A percentile compares a stretch with the other conserved stretches of the same genome.
Evolutionary conservation across 2,888 invertebrate species (phyloP).

Genomic region (Folsomia manolachei): DNA sequence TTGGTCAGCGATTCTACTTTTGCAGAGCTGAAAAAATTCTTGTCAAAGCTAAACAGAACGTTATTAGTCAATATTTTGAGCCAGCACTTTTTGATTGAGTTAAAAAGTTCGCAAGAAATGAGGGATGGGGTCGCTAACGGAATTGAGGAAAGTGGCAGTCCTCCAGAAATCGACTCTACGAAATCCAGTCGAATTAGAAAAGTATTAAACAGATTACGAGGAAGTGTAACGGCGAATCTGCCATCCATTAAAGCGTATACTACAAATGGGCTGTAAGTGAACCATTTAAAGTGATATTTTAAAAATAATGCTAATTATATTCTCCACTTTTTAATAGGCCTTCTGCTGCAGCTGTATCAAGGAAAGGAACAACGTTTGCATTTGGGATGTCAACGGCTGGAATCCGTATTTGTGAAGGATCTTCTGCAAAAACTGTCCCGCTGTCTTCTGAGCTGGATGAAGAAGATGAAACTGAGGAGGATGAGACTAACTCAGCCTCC

Average conservation of each 20-base stretch:
- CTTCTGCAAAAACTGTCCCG: constrained; percentile 21
- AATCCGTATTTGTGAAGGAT: constrained; percentile 36
- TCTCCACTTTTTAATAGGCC: constrained; percentile 32
- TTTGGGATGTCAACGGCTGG: constrained; percentile 39
- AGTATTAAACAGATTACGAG: constrained; percentile 29
- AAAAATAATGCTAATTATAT: background rate
- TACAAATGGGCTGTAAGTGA: constrained; percentile 37
- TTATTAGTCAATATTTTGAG: constrained; percentile 39
- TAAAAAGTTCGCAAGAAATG: constrained; percentile 28
- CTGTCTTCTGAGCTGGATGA: background rate
- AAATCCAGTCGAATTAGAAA: background rate
- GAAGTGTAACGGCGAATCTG: constrained; percentile 37
- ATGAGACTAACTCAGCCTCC: constrained; percentile 2
- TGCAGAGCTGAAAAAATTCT: constrained; percentile 32
- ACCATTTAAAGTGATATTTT: background rate
- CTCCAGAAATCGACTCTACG: background rate
- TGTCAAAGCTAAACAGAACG: constrained; percentile 27
- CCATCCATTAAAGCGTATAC: constrained; percentile 40
- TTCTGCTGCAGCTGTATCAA: constrained; percentile 41
- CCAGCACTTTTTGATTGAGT: constrained; percentile 25
- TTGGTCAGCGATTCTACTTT: constrained; percentile 31
- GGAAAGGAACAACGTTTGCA: constrained; percentile 38
- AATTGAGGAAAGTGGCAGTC: background rate
- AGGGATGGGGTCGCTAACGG: constrained; percentile 7
- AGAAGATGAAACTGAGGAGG: constrained; percentile 13